Evolutionary conservation across 2,797 vertebrate species (phyloP).

Genomic region (Sternotherus odoratus): DNA sequence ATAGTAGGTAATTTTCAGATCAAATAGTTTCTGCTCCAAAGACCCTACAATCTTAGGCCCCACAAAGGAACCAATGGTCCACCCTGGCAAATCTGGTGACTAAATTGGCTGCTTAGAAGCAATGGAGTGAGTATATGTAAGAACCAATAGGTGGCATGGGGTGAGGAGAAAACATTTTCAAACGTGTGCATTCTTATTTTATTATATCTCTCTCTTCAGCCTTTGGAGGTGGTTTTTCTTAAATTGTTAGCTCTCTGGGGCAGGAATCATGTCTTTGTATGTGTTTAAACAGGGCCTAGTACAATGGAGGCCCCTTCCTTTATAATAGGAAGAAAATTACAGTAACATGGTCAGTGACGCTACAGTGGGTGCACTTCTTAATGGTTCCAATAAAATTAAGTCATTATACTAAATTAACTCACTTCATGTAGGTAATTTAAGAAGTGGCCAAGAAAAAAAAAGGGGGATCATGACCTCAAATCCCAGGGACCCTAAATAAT

Average conservation of each 20-base stretch:
- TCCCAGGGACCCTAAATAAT: background rate
- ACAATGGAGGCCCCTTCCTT: fast-evolving
- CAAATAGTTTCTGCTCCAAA: background rate
- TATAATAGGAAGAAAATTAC: background rate
- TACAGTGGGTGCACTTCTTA: background rate
- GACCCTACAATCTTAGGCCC: background rate
- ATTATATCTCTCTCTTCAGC: background rate
- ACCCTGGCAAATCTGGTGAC: background rate
- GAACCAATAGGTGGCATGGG: background rate
- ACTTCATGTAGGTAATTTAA: background rate
- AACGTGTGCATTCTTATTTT: background rate
- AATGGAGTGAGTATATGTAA: background rate
- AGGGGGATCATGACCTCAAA: background rate
- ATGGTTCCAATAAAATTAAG: background rate
- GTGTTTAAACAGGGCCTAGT: background rate
- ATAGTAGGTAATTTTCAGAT: background rate
- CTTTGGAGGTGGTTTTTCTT: background rate
- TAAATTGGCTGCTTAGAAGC: background rate
- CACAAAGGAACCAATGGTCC: fast-evolving
- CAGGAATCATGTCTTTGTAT: background rate
- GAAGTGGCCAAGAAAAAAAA: fast-evolving
- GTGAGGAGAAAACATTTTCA: background rate
- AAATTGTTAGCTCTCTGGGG: background rate
- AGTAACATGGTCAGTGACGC: background rate
- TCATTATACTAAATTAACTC: background rate